Conservation (phyloP, 1,140 invertebrate species). For the Aphidius gifuensis region DNA sequence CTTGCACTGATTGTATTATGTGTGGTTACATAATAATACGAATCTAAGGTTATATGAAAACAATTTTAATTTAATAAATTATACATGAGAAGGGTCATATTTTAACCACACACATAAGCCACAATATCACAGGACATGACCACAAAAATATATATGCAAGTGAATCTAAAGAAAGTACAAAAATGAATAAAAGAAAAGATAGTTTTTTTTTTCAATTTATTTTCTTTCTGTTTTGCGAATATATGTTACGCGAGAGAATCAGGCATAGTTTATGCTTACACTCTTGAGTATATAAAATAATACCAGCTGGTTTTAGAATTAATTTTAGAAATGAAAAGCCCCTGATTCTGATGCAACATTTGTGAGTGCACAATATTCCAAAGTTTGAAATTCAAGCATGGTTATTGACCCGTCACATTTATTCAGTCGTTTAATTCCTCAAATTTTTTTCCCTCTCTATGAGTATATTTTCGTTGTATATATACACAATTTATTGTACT, state of each 20-base stretch:
- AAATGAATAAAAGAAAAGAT: conserved; percentile 6
- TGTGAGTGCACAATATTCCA: conserved; percentile 23
- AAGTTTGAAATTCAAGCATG: conserved; percentile 31
- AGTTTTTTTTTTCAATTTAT: neutral
- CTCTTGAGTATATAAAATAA: too few relatives aligned
- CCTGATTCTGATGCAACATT: conserved; percentile 50
- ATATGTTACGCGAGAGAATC: conserved; percentile 21
- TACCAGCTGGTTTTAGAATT: conserved; percentile 30
- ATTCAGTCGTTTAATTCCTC: neutral
- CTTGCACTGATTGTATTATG: too few relatives aligned
- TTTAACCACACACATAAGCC: conserved; percentile 14
- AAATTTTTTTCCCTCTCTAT: neutral
- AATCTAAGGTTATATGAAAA: too few relatives aligned
- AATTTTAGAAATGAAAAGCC: conserved; percentile 22
- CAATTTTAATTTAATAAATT: too few relatives aligned
- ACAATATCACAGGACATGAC: conserved; percentile 14
- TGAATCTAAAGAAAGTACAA: conserved; percentile 2
- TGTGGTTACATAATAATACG: too few relatives aligned
- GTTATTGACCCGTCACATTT: conserved; percentile 49
- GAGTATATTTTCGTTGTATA: neutral
- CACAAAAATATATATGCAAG: conserved; percentile 9
- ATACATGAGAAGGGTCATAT: neutral
- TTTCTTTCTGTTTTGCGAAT: too few relatives aligned
- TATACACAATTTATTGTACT: neutral
- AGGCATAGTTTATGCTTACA: too few relatives aligned